Evolutionary conservation across 2,888 invertebrate genomes (phyloP).

Genomic region (Leucoptera coffeella): DNA sequence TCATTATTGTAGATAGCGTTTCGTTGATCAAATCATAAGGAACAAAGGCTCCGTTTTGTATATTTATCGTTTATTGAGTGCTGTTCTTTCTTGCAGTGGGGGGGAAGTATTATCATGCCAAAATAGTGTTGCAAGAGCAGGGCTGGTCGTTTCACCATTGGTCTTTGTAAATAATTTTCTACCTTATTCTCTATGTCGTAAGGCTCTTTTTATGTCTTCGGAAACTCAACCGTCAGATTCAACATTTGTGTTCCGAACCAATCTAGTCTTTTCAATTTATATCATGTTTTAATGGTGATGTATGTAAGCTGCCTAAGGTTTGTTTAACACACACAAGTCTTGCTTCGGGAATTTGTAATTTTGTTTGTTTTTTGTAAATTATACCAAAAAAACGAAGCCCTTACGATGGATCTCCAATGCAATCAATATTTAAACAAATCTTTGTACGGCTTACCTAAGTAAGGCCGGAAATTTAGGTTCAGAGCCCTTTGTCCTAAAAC

Average conservation of each 20-base stretch:
- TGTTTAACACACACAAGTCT: no score
- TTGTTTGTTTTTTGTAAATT: slow-evolving; percentile 37
- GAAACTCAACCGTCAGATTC: slow-evolving; percentile 8
- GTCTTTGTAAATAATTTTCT: slow-evolving; percentile 37
- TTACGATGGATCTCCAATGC: slow-evolving; percentile 46
- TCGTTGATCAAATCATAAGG: slow-evolving; percentile 30
- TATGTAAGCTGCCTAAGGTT: no score
- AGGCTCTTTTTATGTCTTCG: slow-evolving; percentile 17
- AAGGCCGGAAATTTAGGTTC: no score
- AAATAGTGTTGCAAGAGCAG: slow-evolving; percentile 2
- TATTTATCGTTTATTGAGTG: not conserved
- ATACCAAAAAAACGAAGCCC: slow-evolving; percentile 49
- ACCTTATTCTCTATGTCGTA: slow-evolving; percentile 12
- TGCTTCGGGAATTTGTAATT: no score
- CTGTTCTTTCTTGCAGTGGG: not conserved
- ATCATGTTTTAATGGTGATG: no score
- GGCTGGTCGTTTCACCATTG: slow-evolving; percentile 17
- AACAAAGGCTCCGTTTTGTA: no score
- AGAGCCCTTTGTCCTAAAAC: no score
- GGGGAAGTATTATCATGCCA: no score
- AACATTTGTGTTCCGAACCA: slow-evolving; percentile 20
- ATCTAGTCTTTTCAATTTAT: slow-evolving; percentile 40
- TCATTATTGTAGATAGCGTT: slow-evolving; percentile 23
- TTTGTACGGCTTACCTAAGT: no score
- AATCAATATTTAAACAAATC: no score